Evolutionary conservation across 2,113 vertebrate species (phyloP), one percentile per base, ranked within the genome.

Genomic region (Ifrita kowaldi): DNA sequence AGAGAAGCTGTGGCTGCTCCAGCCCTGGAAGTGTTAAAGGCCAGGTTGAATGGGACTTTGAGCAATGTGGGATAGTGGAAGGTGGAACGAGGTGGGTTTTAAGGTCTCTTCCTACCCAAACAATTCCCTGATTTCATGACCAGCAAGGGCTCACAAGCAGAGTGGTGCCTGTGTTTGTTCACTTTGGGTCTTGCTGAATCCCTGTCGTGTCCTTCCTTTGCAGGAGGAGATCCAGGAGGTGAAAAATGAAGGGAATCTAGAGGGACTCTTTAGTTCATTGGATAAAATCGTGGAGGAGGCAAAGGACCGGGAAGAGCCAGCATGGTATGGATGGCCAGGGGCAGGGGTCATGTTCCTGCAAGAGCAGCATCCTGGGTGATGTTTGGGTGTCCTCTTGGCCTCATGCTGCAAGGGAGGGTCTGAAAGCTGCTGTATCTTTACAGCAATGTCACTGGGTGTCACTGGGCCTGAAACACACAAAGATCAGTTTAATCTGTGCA

Each of bases 171-270:
- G 0, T 7, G 35, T 32, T 35, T 3, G 10, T 16, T 59, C 37
- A 3, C 9, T 39, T 30, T 13, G 28, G 28, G 37, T n/a, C 22
- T 12, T 26, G 17, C 78, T 86, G 70, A 79, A 27, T 16, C 49
- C 42, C 21, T 11, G 8, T 21, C 12, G 6, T 55, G 82, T 42
- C 53, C 33, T 70, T 86, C 47, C 39, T 47, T 64, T 10, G 0
- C 71, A 98, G 98, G 97, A 97, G 17, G 98, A 98, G 85, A 96
- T 98, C 60, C 88, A 96, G 37, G 97, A 97, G 52, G 94, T 98
- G 11, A 98, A 98, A 90, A 53, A 95, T 0, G 98, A 98, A 55
- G 98, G 98, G 55, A 98, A 98, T 37, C 95, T 98, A 35, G 97
- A 98, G 24, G 28, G 4, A 8, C 96, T 98, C 27, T 85, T 98